Conservation (phyloP, 1,140 invertebrate species). For the Metaphire vulgaris region DNA sequence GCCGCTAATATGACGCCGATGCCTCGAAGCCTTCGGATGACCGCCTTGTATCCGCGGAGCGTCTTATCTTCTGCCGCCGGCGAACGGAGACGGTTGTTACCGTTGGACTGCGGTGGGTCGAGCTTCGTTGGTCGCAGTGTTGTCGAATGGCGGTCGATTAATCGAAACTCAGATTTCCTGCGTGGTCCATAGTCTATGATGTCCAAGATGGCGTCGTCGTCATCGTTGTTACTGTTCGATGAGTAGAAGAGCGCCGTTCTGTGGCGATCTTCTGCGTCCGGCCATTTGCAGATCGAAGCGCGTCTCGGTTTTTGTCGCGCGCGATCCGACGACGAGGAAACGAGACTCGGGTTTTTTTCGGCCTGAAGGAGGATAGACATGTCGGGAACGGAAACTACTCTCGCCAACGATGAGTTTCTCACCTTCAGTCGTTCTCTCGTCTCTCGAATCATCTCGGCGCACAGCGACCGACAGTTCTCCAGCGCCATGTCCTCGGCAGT, state of each 20-base stretch:
- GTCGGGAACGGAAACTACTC: neutral
- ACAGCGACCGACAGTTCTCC: neutral
- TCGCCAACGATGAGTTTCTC: neutral
- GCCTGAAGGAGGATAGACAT: neutral
- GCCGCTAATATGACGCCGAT: neutral
- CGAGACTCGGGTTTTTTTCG: too few relatives aligned
- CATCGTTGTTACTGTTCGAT: neutral
- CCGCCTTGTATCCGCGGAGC: neutral
- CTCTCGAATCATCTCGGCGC: neutral
- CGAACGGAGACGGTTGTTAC: neutral
- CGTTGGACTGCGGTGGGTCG: neutral
- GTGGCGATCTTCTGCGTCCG: neutral
- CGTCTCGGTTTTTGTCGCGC: neutral
- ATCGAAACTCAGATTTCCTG: neutral
- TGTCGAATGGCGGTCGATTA: neutral
- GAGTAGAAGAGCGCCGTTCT: neutral
- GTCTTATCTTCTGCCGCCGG: too few relatives aligned
- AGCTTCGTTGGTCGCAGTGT: neutral
- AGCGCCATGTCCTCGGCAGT: neutral
- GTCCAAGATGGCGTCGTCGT: neutral
- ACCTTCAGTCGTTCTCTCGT: neutral
- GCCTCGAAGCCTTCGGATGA: neutral
- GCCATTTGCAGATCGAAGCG: neutral
- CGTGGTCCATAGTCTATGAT: too few relatives aligned
- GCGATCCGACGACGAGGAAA: neutral